These are phyloP conservation scores for Mixornis gularis DNA, from an alignment of 2,113 vertebrate genomes.

Conservation along the genomic window DNA sequence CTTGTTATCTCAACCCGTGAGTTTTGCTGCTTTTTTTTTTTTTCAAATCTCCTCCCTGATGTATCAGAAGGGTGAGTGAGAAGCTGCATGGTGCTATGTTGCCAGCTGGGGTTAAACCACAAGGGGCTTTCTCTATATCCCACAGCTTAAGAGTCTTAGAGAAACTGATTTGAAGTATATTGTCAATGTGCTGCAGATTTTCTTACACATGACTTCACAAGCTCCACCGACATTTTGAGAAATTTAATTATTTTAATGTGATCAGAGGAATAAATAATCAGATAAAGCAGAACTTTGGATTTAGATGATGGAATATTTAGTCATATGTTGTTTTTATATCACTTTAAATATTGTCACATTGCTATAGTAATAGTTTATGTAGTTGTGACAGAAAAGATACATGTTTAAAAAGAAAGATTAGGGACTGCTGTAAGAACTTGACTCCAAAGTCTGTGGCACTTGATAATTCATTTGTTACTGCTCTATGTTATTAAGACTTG, in stretches of 20 bases:
- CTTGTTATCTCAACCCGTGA: background rate
- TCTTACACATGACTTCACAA: background rate
- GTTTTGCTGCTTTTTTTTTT: background rate
- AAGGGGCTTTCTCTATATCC: background rate
- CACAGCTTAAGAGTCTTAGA: background rate
- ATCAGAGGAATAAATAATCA: background rate
- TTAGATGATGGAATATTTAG: background rate
- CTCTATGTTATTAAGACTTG: background rate
- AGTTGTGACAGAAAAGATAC: background rate
- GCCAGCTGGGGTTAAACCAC: background rate
- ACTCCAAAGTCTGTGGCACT: background rate
- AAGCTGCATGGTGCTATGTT: background rate
- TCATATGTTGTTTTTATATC: background rate
- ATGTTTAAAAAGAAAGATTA: background rate
- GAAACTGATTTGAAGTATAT: background rate
- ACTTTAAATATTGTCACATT: background rate
- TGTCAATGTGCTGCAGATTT: background rate
- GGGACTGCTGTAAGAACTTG: background rate
- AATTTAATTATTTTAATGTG: background rate
- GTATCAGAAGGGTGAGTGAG: background rate
- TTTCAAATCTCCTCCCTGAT: background rate
- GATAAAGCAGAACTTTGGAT: background rate
- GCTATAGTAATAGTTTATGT: background rate
- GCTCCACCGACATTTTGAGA: background rate
- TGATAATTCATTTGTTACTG: background rate